Percentiles rank a stretch among this genome's conserved stretches.
phyloP scores from a whole-genome alignment of 2,797 vertebrate species.

The Poeciliopsis infans region DNA sequence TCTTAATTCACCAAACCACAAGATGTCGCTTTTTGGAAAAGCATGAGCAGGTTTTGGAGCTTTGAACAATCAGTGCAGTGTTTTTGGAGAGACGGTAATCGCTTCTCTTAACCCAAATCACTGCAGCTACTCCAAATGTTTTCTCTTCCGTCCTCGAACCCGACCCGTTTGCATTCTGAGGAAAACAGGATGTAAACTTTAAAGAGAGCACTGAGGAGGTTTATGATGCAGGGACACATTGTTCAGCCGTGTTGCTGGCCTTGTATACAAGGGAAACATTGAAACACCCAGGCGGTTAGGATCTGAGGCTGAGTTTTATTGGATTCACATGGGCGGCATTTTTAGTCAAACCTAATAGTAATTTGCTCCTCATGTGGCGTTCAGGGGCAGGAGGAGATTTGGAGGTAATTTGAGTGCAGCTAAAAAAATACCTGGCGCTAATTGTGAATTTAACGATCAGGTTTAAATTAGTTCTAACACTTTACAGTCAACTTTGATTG shows the following conservation, averaged over 20 bases:
- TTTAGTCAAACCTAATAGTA: slow-evolving; percentile 62
- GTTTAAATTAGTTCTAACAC: slow-evolving; percentile 11
- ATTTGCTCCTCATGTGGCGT: slow-evolving; percentile 47
- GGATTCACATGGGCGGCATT: slow-evolving; percentile 68
- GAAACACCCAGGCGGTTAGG: slow-evolving; percentile 59
- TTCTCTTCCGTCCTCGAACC: slow-evolving; percentile 38
- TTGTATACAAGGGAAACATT: slow-evolving; percentile 70
- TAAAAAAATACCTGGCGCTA: slow-evolving; percentile 26
- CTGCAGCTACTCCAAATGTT: neutral
- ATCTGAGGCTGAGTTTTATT: slow-evolving; percentile 62
- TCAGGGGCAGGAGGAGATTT: slow-evolving; percentile 14
- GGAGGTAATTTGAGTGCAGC: slow-evolving; percentile 10
- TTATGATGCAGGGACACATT: slow-evolving; percentile 70
- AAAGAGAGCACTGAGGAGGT: slow-evolving; percentile 69
- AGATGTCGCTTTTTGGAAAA: slow-evolving; percentile 1
- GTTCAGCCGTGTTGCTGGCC: slow-evolving; percentile 70
- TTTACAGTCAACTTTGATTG: slow-evolving; percentile 8
- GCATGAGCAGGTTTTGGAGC: neutral
- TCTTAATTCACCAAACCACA: neutral
- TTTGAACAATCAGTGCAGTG: neutral
- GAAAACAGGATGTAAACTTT: slow-evolving; percentile 78
- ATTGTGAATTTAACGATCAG: slow-evolving; percentile 25
- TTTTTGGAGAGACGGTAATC: neutral
- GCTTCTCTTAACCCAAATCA: neutral
- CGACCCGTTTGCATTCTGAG: slow-evolving; percentile 58